phyloP scores from a whole-genome alignment of 23 tunicate species.

The Trididemnum clinides region DNA sequence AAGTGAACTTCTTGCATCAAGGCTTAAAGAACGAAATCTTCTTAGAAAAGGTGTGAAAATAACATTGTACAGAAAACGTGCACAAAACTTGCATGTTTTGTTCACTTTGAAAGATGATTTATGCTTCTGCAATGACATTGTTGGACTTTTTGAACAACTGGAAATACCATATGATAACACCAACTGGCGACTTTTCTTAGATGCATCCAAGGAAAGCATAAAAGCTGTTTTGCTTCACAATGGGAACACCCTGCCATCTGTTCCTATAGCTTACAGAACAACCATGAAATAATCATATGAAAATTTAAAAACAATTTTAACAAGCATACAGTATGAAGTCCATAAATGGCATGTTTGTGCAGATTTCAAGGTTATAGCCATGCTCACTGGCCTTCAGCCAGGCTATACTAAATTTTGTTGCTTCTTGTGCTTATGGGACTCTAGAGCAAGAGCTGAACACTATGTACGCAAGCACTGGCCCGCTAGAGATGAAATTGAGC shows the following conservation, averaged over 20 bases:
- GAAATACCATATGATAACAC: conserved; percentile 20
- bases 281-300: conserved; percentile 23
- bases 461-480: conserved; percentile 12
- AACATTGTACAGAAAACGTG: conserved; percentile 21
- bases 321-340: conserved; percentile 2
- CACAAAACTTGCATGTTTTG: conserved; percentile 7
- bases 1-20: conserved; percentile 8
- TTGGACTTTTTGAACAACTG: conserved; percentile 7
- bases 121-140: conserved; percentile 17
- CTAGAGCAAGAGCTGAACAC: conserved; percentile 9
- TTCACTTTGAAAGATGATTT: not conserved
- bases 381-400: conserved; percentile 22
- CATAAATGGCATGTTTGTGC: conserved; percentile 12
- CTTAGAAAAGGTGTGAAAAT: conserved; percentile 4
- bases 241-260: conserved; percentile 8
- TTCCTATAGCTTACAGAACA: conserved; percentile 7
- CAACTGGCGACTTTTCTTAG: conserved; percentile 13
- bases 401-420: conserved; percentile 25
- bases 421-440: conserved; percentile 6
- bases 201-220: conserved; percentile 13
- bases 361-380: conserved; percentile 10
- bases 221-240: conserved; percentile 17
- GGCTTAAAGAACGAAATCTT: conserved; percentile 17
- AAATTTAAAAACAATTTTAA: conserved; percentile 4
- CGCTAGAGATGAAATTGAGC: conserved; percentile 22